Conservation (phyloP, 2,888 invertebrate species). For the Rhingia campestris region DNA sequence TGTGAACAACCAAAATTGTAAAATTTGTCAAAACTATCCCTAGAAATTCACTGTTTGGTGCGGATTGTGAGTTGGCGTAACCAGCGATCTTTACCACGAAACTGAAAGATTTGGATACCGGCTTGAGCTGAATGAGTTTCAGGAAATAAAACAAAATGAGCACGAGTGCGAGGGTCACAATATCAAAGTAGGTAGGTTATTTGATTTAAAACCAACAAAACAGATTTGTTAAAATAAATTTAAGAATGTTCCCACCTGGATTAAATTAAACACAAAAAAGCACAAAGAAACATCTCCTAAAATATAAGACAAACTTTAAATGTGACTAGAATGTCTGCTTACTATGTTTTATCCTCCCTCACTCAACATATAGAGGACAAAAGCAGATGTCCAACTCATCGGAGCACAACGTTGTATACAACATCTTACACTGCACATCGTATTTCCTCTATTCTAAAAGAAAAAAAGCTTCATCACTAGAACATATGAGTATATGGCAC, state of each 20-base stretch:
- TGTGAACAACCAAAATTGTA: no score
- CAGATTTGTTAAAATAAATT: no score
- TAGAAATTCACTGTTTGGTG: no score
- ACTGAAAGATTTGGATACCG: not conserved
- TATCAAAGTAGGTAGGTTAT: no score
- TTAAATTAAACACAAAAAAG: no score
- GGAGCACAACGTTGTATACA: constrained; percentile 20
- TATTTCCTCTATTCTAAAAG: constrained; percentile 46
- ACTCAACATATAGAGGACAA: constrained; percentile 1
- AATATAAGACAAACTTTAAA: not conserved
- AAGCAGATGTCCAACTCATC: constrained; percentile 32
- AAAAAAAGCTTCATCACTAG: constrained; percentile 1
- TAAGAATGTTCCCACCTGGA: no score
- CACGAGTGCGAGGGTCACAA: no score
- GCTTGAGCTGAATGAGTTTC: not conserved
- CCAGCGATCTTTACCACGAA: no score
- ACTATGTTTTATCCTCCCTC: constrained; percentile 12
- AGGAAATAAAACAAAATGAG: not conserved
- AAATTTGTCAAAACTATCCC: no score
- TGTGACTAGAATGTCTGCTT: constrained; percentile 13
- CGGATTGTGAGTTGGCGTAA: no score
- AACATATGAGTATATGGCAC: constrained; percentile 49
- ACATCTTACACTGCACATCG: constrained; percentile 18
- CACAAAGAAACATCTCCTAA: not conserved
- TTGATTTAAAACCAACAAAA: no score